Conservation (phyloP, 2,113 vertebrate genomes). For the Panthera uncia region DNA sequence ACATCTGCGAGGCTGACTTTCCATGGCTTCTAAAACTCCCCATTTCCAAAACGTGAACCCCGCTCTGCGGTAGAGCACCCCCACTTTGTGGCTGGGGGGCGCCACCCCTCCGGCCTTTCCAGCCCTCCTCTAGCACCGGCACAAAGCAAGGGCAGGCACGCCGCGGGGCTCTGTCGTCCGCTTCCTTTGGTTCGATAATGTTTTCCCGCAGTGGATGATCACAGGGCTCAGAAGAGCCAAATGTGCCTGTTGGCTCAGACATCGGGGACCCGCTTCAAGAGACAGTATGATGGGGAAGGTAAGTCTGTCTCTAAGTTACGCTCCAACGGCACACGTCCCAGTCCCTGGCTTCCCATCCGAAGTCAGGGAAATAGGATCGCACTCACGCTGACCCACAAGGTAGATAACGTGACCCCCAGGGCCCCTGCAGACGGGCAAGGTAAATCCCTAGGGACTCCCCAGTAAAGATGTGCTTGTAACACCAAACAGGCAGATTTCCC, state of each 20-base stretch:
- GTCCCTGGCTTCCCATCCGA: background rate
- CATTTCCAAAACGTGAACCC: accelerated
- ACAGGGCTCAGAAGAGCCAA: background rate
- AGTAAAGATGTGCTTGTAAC: accelerated
- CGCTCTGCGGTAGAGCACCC: background rate
- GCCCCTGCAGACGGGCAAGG: accelerated
- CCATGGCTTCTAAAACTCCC: background rate
- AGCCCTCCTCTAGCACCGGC: background rate
- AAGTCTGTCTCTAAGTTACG: background rate
- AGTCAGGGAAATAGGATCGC: background rate
- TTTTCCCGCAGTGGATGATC: background rate
- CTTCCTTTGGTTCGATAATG: slow-evolving; percentile 11
- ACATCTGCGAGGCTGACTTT: background rate
- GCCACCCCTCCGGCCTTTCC: background rate
- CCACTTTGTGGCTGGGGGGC: accelerated
- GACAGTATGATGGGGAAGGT: accelerated
- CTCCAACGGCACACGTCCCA: accelerated
- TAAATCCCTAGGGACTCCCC: accelerated
- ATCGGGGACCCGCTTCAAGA: background rate
- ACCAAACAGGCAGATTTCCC: too few relatives aligned
- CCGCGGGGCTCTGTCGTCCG: background rate
- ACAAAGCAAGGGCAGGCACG: background rate
- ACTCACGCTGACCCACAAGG: accelerated
- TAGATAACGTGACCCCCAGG: background rate
- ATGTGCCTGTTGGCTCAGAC: background rate